These are phyloP conservation scores for Eudyptes chrysolophus DNA, from an alignment of 2,113 vertebrate genomes.

Conservation along the genomic window DNA sequence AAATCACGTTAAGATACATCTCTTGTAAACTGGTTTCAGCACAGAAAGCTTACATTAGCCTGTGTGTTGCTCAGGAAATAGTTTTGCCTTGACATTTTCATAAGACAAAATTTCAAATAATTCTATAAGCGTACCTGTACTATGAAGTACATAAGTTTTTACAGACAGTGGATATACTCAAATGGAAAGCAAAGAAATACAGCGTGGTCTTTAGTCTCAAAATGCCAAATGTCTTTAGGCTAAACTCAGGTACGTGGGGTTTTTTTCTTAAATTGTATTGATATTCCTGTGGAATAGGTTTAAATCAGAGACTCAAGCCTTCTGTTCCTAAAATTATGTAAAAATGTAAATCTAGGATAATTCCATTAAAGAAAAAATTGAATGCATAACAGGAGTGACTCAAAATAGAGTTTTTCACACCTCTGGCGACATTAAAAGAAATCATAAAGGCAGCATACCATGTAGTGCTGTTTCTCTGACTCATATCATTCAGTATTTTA, in stretches of 20 bases:
- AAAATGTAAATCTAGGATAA: neutral
- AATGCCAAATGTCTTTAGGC: neutral
- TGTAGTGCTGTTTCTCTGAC: neutral
- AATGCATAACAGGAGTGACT: neutral
- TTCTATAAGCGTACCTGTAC: neutral
- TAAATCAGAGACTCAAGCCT: neutral
- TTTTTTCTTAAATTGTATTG: neutral
- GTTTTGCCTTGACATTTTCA: neutral
- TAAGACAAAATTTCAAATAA: neutral
- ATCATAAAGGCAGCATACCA: neutral
- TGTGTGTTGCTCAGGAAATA: neutral
- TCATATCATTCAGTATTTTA: neutral
- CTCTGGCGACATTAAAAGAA: neutral
- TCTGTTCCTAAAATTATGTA: neutral
- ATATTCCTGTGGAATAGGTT: neutral
- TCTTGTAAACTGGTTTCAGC: neutral
- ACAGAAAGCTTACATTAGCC: neutral
- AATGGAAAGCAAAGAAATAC: neutral
- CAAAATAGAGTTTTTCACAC: neutral
- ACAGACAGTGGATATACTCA: neutral
- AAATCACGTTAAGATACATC: neutral
- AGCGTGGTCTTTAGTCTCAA: neutral
- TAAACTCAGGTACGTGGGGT: fast-evolving
- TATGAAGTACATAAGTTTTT: neutral
- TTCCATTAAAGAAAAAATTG: neutral